Conservation (phyloP, 2,888 invertebrate species). For the Rugalucina vietnamica region DNA sequence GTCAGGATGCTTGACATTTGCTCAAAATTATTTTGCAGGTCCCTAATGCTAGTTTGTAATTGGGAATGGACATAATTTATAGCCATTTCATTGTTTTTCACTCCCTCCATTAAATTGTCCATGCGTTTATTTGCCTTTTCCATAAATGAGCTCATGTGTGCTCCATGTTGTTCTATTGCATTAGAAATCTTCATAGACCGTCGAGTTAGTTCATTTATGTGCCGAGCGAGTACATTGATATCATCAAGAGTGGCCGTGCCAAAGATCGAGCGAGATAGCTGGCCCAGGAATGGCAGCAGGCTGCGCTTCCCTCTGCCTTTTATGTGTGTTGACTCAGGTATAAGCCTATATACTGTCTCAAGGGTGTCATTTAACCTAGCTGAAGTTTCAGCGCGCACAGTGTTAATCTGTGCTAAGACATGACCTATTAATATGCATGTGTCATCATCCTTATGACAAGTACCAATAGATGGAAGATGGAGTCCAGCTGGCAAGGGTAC, state of each 20-base stretch:
- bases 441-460: not conserved
- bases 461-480: not conserved
- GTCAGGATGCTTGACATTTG: not conserved
- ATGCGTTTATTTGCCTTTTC: slow-evolving; percentile 17
- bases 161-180: slow-evolving; percentile 18
- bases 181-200: not conserved
- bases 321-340: not conserved
- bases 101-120: not conserved
- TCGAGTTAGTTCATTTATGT: slow-evolving; percentile 33
- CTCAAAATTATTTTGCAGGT: not conserved
- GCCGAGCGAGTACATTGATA: slow-evolving; percentile 30
- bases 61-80: slow-evolving; percentile 27
- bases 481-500: not conserved
- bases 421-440: not conserved
- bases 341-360: not conserved
- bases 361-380: not conserved
- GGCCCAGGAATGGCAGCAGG: slow-evolving; percentile 23
- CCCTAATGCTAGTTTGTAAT: not conserved
- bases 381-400: not conserved
- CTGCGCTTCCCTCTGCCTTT: slow-evolving; percentile 3
- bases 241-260: slow-evolving; percentile 33
- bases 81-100: slow-evolving; percentile 32
- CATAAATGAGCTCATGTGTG: slow-evolving; percentile 26
- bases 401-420: not conserved
- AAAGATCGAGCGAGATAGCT: not conserved